phyloP scores from a whole-genome alignment of 2,888 invertebrate genomes.

The Mimumesa dahlbomi region DNA sequence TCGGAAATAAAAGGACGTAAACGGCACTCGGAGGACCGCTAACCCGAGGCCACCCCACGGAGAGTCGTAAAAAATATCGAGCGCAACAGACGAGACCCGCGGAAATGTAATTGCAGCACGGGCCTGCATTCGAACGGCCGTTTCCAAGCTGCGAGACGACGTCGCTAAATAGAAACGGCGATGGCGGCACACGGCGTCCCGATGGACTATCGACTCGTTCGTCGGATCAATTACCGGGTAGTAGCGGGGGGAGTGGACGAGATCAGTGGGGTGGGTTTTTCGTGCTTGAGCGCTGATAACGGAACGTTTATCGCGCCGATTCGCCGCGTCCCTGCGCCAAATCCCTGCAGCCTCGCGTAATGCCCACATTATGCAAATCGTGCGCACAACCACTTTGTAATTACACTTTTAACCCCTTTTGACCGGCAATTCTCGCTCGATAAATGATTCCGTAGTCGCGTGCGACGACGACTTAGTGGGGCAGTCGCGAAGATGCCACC shows the following conservation, averaged over 20 bases:
- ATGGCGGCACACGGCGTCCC: neutral
- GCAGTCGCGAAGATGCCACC: neutral
- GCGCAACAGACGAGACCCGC: neutral
- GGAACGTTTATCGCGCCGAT: slow-evolving; percentile 27
- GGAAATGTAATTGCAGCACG: neutral
- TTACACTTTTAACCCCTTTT: slow-evolving; percentile 29
- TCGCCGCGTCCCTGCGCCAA: slow-evolving; percentile 22
- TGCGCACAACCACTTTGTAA: slow-evolving; percentile 16
- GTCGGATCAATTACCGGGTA: slow-evolving; percentile 30
- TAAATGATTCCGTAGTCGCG: slow-evolving; percentile 10
- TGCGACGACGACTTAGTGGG: no score
- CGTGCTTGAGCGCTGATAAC: slow-evolving; percentile 27
- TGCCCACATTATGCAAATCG: slow-evolving; percentile 40
- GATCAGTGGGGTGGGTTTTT: slow-evolving; percentile 4
- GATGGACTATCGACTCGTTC: slow-evolving; percentile 15
- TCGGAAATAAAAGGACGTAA: neutral
- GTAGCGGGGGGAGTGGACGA: neutral
- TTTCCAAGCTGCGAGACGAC: neutral
- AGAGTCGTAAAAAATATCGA: slow-evolving; percentile 1
- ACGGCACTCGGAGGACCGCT: neutral
- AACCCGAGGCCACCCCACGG: neutral
- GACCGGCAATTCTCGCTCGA: slow-evolving; percentile 27
- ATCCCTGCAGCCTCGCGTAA: slow-evolving; percentile 32
- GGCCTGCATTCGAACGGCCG: neutral
- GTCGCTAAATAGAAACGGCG: slow-evolving; percentile 4